Evolutionary conservation across 2,113 vertebrate species (phyloP).

Genomic region (Mystacornis crossleyi): DNA sequence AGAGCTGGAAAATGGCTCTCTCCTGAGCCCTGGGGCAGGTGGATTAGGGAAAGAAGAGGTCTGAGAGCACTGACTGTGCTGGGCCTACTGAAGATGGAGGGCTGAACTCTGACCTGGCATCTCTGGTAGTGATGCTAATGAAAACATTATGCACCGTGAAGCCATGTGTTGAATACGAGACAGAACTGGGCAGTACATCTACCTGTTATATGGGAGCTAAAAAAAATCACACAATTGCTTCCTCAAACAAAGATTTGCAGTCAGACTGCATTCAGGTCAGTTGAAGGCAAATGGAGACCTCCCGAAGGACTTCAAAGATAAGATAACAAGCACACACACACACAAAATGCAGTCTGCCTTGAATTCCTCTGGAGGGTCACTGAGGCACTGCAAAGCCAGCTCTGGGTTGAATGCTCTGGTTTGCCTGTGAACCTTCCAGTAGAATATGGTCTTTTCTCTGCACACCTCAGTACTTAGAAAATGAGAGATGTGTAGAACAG

Average conservation of each 20-base stretch:
- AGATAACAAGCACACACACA: slow-evolving; percentile 5
- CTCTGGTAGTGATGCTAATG: not conserved
- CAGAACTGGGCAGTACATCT: not conserved
- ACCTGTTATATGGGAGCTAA: not conserved
- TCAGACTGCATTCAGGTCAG: not conserved
- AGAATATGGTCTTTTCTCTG: not conserved
- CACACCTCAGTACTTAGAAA: not conserved
- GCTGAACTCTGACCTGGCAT: not conserved
- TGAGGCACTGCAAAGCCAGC: not conserved
- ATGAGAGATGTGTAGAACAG: not conserved
- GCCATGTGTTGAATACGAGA: not conserved
- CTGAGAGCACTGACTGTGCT: not conserved
- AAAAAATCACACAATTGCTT: not conserved
- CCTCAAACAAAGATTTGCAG: slow-evolving; percentile 3
- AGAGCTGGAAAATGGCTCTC: not conserved
- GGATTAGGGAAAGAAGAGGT: not conserved
- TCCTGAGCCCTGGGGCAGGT: not conserved
- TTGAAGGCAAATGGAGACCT: not conserved
- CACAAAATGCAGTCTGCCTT: not conserved
- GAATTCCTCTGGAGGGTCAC: slow-evolving; percentile 30
- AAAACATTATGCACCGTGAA: not conserved
- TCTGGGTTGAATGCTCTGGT: not conserved
- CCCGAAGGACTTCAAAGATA: slow-evolving; percentile 8
- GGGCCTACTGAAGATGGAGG: not conserved
- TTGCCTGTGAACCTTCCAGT: not conserved